phyloP scores from a whole-genome alignment of 2,113 vertebrate species.

The Ictidomys tridecemlineatus region DNA sequence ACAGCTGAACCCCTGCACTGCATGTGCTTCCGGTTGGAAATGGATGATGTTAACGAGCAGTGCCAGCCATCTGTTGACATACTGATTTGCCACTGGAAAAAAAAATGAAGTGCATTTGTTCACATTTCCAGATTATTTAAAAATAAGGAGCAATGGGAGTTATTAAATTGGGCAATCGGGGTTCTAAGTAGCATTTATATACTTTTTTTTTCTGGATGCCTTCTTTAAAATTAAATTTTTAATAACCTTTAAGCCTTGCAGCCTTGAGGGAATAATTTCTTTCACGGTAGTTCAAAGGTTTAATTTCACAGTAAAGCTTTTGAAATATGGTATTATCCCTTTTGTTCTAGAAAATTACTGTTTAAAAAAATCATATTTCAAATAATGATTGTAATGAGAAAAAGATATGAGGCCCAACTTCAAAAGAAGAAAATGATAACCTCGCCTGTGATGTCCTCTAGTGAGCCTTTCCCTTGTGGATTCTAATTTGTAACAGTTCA shows the following conservation, averaged over 20 bases:
- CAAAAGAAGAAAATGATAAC: slow-evolving; percentile 75
- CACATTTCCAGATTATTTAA: slow-evolving; percentile 82
- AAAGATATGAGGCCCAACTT: slow-evolving; percentile 69
- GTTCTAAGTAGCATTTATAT: slow-evolving; percentile 83
- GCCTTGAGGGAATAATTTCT: slow-evolving; percentile 84
- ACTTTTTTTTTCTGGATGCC: slow-evolving; percentile 74
- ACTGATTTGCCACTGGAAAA: slow-evolving; percentile 33
- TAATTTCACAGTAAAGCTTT: slow-evolving; percentile 85
- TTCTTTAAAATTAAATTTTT: slow-evolving; percentile 87
- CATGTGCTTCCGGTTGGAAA: neutral
- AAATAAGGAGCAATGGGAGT: slow-evolving; percentile 79
- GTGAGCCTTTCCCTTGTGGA: slow-evolving; percentile 56
- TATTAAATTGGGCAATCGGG: slow-evolving; percentile 78
- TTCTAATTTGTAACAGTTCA: slow-evolving; percentile 64
- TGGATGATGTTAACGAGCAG: neutral
- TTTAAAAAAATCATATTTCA: slow-evolving; percentile 79
- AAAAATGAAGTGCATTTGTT: slow-evolving; percentile 57
- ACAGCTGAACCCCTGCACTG: neutral
- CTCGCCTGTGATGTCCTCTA: slow-evolving; percentile 72
- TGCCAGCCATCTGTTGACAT: slow-evolving; percentile 52
- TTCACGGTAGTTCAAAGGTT: slow-evolving; percentile 85
- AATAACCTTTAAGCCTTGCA: slow-evolving; percentile 85
- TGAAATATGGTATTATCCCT: slow-evolving; percentile 83
- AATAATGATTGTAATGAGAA: slow-evolving; percentile 82
- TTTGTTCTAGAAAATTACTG: slow-evolving; percentile 85